Conservation (phyloP, 2,797 vertebrate genomes). For the Galagoides demidoff region DNA sequence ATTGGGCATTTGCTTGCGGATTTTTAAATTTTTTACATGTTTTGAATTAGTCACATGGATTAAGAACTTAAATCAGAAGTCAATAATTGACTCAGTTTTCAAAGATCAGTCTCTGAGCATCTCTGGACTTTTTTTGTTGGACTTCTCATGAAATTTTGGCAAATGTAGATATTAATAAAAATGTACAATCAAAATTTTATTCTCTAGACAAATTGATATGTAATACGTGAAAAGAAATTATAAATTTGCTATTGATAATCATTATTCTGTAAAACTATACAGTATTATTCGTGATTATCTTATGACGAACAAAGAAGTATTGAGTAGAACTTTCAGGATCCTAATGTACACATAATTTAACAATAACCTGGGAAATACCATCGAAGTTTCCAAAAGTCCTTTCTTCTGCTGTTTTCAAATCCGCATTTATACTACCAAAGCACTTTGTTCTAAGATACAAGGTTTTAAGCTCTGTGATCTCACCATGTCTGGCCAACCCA, state of each 20-base stretch:
- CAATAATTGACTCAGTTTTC: not conserved
- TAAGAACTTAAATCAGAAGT: not conserved
- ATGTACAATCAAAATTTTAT: not conserved
- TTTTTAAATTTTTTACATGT: not conserved
- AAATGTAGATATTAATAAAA: not conserved
- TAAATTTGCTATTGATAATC: slow-evolving; percentile 18
- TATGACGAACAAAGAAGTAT: not conserved
- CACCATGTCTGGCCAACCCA: not conserved
- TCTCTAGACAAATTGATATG: not conserved
- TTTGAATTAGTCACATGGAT: not conserved
- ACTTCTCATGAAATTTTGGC: not conserved
- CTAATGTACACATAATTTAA: not conserved
- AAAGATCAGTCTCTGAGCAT: not conserved
- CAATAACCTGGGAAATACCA: not conserved
- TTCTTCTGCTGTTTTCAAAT: not conserved
- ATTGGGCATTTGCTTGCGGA: not conserved
- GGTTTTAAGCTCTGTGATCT: not conserved
- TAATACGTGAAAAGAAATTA: not conserved
- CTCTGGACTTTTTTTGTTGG: not conserved
- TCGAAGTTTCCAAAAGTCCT: not conserved
- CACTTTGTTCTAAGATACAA: not conserved
- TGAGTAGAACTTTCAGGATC: not conserved
- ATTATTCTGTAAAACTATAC: not conserved
- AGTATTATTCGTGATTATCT: not conserved
- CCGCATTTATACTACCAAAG: not conserved